A percentile compares a stretch with the other conserved stretches of the same genome.
Conservation (phyloP, 2,888 invertebrate genomes). For the Ceramica pisi region DNA sequence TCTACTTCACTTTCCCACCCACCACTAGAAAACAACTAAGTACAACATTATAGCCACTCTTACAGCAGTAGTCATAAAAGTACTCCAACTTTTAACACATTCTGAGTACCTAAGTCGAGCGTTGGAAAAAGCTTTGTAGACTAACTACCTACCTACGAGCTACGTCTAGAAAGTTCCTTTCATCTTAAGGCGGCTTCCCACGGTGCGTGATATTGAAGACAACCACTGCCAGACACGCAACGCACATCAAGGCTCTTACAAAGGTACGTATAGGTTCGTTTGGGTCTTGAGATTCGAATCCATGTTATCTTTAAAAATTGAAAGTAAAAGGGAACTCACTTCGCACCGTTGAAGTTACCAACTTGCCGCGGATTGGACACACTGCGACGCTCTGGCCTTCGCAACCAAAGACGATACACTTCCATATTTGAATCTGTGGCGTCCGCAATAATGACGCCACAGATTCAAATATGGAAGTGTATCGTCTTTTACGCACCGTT, state of each 20-base stretch:
- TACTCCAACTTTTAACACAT: conserved; percentile 43
- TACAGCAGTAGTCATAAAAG: conserved; percentile 29
- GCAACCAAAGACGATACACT: too few relatives aligned
- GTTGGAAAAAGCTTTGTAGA: conserved; percentile 46
- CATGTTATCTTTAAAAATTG: background rate
- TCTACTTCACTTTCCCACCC: background rate
- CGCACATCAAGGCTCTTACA: background rate
- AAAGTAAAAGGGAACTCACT: background rate
- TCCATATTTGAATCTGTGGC: too few relatives aligned
- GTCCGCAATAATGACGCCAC: too few relatives aligned
- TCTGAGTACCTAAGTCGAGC: conserved; percentile 34
- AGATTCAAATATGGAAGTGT: too few relatives aligned
- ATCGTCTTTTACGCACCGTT: background rate
- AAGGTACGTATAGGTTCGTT: background rate
- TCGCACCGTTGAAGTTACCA: background rate
- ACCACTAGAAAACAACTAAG: background rate
- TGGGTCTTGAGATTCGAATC: background rate
- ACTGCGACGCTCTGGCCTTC: too few relatives aligned
- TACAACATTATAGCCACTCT: background rate
- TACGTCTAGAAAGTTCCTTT: conserved; percentile 43
- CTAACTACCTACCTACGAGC: conserved; percentile 7
- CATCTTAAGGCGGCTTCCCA: background rate
- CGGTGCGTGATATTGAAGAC: too few relatives aligned
- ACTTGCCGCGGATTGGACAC: too few relatives aligned
- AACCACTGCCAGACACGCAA: background rate